Evolutionary conservation across 2,888 invertebrate species (phyloP), one percentile per base, ranked within the genome.

Genomic region (Aproaerema taeniolella): DNA sequence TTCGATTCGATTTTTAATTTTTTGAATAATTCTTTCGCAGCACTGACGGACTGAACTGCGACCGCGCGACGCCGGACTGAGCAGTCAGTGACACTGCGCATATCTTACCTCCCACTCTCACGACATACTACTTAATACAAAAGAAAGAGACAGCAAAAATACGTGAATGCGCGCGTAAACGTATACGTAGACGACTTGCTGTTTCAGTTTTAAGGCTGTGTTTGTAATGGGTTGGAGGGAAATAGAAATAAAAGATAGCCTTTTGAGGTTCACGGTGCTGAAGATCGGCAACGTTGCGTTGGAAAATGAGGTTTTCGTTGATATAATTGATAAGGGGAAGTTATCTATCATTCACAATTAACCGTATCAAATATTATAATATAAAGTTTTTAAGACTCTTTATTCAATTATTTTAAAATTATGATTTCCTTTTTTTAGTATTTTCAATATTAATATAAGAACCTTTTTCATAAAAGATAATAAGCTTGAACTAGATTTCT

Each of bases 51-150:
- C 54, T 59, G 43, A 46, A 46, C 53, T 59, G 52, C 61, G 66
- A 68, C 72, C 66, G 67, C 55, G 53, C 70, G 48, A 56, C 60
- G 60, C 61, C 61, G 58, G 55, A 80, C 80, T 80, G 75, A 78
- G 50, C 70, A 67, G 85, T 85, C 85, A 85, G 64, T 83, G 85
- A 82, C 83, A 82, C 75, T 81, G 80, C 76, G 77, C 78, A 74
- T 46, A 59, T 66, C 46, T 49, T 51, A 61, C 52, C 50, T 76
- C 79, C 66, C 72, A 60, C 45, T 85, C 74, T 52, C 46, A 51
- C 61, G 39, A 40, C 35, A 35, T 34, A 41, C 42, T 14, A 35
- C 40, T 41, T 12, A 36, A 32, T 47, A 46, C 28, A 55, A 20
- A 31, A 38, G 39, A 38, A 52, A 50, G 53, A 51, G 67, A 77